Evolutionary conservation across 92 coral and sea anemone species (phyloP).

Genomic region (Hydrozoanthus gracilis): DNA sequence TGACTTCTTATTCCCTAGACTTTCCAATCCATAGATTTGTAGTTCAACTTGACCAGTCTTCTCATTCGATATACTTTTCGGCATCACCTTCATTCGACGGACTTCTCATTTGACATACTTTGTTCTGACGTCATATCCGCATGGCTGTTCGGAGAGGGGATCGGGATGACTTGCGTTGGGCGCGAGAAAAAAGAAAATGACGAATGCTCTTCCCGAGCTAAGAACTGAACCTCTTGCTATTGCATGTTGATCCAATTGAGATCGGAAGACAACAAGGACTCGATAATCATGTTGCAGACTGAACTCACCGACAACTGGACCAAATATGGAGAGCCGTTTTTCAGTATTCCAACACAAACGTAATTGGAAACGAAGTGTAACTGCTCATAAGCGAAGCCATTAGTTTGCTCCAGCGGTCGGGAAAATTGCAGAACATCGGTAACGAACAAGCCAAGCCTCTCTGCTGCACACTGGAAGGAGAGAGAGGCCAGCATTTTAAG

Average conservation of each 20-base stretch:
- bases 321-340: background rate
- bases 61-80: too few species aligned
- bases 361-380: background rate
- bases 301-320: background rate
- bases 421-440: background rate
- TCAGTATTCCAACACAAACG: background rate
- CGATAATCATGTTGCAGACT: background rate
- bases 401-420: background rate
- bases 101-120: too few species aligned
- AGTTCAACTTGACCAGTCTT: too few species aligned
- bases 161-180: background rate
- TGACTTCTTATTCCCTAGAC: too few species aligned
- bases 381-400: background rate
- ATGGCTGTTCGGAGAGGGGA: too few species aligned
- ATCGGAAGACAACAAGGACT: background rate
- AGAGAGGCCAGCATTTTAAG: background rate
- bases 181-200: background rate
- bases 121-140: too few species aligned
- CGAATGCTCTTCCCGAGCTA: slow-evolving; percentile 2
- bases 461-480: background rate
- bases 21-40: too few species aligned
- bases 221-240: background rate
- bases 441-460: slow-evolving; percentile 1
- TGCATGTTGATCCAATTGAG: background rate
- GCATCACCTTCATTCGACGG: too few species aligned